Percentiles rank a stretch among this genome's conserved stretches.
phyloP scores from a whole-genome alignment of 2,797 vertebrate genomes.

The Enoplosus armatus region DNA sequence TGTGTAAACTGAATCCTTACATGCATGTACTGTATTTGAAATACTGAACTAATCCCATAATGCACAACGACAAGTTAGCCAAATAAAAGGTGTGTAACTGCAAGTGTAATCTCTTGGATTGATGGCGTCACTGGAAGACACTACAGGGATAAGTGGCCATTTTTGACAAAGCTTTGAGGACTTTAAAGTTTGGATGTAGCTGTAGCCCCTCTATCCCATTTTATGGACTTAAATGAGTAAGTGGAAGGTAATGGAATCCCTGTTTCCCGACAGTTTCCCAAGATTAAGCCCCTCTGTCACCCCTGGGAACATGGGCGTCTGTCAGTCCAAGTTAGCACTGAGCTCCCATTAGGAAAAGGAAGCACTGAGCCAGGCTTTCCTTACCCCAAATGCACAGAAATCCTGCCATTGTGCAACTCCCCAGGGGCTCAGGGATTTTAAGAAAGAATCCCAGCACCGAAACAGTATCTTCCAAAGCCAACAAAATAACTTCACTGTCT shows the following conservation, averaged over 20 bases:
- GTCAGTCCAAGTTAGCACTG: conserved; percentile 67
- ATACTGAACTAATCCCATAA: background rate
- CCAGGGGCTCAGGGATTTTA: conserved; percentile 52
- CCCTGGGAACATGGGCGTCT: conserved; percentile 54
- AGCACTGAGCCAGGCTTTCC: conserved; percentile 55
- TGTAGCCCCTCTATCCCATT: background rate
- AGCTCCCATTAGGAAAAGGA: conserved; percentile 58
- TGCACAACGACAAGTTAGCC: background rate
- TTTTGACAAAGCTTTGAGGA: background rate
- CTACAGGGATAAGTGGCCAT: background rate
- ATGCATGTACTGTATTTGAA: background rate
- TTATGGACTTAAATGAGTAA: conserved; percentile 6
- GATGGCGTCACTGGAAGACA: background rate
- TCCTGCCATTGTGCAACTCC: conserved; percentile 74
- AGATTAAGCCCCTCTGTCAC: conserved; percentile 38
- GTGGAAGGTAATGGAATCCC: conserved; percentile 26
- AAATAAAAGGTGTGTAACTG: background rate
- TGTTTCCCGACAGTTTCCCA: conserved; percentile 52
- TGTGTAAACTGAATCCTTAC: background rate
- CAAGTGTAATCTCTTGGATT: background rate
- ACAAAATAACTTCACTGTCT: conserved; percentile 14
- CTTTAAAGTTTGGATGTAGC: background rate
- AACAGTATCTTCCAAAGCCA: conserved; percentile 31
- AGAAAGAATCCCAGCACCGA: conserved; percentile 40
- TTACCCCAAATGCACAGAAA: conserved; percentile 67